These are phyloP conservation scores for Valencia hispanica DNA, from an alignment of 2,797 vertebrate genomes.

Conservation along the genomic window DNA sequence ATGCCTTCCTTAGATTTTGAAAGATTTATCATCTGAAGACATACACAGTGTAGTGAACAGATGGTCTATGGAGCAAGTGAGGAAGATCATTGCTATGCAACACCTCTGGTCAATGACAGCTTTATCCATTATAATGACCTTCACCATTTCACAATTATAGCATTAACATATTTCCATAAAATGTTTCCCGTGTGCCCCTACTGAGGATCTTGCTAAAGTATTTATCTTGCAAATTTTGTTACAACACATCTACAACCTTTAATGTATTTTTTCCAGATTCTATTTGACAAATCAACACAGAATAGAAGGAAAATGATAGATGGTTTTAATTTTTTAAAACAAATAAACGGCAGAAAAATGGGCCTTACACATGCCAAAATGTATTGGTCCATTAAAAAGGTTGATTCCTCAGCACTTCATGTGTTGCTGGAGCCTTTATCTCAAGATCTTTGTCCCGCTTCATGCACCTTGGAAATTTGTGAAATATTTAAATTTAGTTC, in stretches of 20 bases:
- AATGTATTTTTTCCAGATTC: neutral
- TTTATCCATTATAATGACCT: neutral
- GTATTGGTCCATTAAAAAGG: neutral
- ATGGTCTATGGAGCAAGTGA: neutral
- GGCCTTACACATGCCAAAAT: neutral
- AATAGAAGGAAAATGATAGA: too few species aligned
- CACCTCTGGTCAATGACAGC: neutral
- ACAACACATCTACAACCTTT: neutral
- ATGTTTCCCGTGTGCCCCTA: neutral
- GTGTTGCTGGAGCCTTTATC: neutral
- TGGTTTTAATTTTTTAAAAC: neutral
- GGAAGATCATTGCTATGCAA: constrained; percentile 2
- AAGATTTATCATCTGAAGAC: constrained; percentile 25
- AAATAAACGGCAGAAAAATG: neutral
- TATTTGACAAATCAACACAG: too few species aligned
- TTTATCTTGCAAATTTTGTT: too few species aligned
- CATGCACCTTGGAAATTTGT: neutral
- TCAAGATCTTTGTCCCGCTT: too few species aligned
- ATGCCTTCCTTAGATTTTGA: constrained; percentile 23
- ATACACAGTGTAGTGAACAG: neutral
- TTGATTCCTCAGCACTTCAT: neutral
- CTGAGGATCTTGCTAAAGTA: neutral
- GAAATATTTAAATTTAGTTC: neutral
- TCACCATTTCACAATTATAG: neutral
- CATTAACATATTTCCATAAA: neutral